Conservation (phyloP, 2,113 vertebrate species). For the Spea bombifrons region DNA sequence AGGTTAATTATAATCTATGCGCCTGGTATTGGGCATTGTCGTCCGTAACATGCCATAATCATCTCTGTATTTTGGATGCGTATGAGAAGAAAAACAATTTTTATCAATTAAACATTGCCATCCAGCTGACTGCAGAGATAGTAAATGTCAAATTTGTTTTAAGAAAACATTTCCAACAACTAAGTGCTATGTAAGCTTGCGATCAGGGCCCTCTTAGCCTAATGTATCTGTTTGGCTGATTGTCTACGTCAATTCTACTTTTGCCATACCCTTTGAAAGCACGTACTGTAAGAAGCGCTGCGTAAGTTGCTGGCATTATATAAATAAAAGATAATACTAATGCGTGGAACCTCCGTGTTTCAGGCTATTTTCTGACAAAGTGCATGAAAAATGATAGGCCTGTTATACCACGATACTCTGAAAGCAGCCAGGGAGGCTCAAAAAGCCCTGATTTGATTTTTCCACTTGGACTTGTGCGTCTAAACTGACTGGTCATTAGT, state of each 20-base stretch:
- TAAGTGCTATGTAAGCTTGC: background rate
- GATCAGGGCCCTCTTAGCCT: too few species aligned
- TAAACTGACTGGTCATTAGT: conserved; percentile 48
- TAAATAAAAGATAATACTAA: too few species aligned
- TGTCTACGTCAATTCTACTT: too few species aligned
- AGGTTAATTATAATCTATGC: too few species aligned
- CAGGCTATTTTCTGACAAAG: conserved; percentile 31
- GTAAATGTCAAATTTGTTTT: conserved; percentile 1
- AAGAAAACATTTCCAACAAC: background rate
- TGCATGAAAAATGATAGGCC: conserved; percentile 35
- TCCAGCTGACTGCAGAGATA: background rate
- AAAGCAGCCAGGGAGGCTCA: conserved; percentile 49
- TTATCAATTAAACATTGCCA: background rate
- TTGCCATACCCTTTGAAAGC: too few species aligned
- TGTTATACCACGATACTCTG: conserved; percentile 28
- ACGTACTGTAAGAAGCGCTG: too few species aligned
- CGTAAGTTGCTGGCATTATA: too few species aligned
- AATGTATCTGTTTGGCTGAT: too few species aligned
- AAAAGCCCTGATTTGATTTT: conserved; percentile 51
- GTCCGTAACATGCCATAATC: too few species aligned
- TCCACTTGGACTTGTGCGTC: conserved; percentile 46
- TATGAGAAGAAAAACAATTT: too few species aligned
- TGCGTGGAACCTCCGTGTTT: background rate
- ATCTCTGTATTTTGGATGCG: too few species aligned
- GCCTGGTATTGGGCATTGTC: too few species aligned